Base-by-base conservation (phyloP, 2,797 vertebrate genomes). In the Centroberyx gerrardi region DNA sequence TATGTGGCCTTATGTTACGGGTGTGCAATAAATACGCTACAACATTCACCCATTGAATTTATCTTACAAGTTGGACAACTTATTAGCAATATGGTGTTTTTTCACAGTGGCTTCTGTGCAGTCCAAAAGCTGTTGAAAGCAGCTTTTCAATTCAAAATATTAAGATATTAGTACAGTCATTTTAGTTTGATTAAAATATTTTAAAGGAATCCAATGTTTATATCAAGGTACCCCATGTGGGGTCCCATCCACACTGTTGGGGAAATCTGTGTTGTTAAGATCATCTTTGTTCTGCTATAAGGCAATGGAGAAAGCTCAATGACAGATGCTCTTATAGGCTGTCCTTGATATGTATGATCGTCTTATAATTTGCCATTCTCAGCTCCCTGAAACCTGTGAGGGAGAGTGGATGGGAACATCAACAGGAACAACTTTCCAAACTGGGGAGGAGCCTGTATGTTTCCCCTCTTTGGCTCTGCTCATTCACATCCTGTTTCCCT, bases 401-500 rank as follows among this genome's bases (percentile, higher is more conserved):
- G n/a, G 18, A 28, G 46, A 51, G 27, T 33, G 18, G 4, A 55
- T 48, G 29, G 8, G 9, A 60, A 14, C 28, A 28, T 29, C 22
- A 29, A 15, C 28, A 31, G 29, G 28, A 33, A 38, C 56, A 40
- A 38, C 56, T 38, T 38, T 59, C 31, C 33, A 31, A 60, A 22
- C 36, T 40, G 33, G 33, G 56, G 33, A 6, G 31, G 10, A 40
- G 31, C 33, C 8, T 66, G 53, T 60, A 33, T n/a, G 62, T 63
- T 72, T 72, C 52, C 53, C 60, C 18, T 59, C 38, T 67, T 44
- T 14, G 14, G 42, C 13, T 12, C 42, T 44, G 42, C 42, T 44
- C 42, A 44, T 44, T 78, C 59, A 78, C 62, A 78, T 75, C 72
- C 81, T 75, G 75, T 82, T 68, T 14, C 40, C 54, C 28, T 40